A percentile compares a stretch with the other conserved stretches of the same genome.
Evolutionary conservation across 2,113 vertebrate genomes (phyloP).

Genomic region (Chamaea fasciata): DNA sequence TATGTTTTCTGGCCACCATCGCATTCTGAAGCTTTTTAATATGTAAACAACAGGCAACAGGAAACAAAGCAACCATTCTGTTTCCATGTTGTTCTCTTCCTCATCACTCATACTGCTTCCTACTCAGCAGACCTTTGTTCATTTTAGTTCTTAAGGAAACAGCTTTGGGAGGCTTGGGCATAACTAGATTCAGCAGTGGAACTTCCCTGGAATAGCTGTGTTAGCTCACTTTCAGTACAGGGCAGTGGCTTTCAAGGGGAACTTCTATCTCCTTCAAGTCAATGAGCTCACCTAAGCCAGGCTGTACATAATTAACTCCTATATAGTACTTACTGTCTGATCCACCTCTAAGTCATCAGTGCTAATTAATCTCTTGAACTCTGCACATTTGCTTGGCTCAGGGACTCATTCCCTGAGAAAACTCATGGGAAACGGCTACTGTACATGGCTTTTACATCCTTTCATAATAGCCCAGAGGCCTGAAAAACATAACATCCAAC

Average conservation of each 20-base stretch:
- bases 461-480: background rate
- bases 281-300: background rate
- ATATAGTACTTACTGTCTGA: background rate
- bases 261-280: background rate
- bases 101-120: background rate
- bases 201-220: background rate
- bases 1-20: background rate
- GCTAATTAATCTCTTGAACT: constrained; percentile 6
- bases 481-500: background rate
- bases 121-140: background rate
- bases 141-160: background rate
- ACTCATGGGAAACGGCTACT: background rate
- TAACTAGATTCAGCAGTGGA: background rate
- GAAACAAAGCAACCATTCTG: background rate
- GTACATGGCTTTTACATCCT: background rate
- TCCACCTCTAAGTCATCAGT: background rate
- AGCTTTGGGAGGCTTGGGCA: background rate
- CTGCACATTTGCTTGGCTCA: background rate
- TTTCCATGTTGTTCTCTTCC: background rate
- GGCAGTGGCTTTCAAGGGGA: background rate
- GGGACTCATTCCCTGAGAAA: background rate
- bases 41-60: background rate
- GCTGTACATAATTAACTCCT: background rate
- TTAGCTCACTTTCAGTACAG: background rate
- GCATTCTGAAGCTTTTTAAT: background rate